These are phyloP conservation scores for Drosophila nasuta DNA, from an alignment of 1,140 invertebrate genomes.

Conservation along the genomic window DNA sequence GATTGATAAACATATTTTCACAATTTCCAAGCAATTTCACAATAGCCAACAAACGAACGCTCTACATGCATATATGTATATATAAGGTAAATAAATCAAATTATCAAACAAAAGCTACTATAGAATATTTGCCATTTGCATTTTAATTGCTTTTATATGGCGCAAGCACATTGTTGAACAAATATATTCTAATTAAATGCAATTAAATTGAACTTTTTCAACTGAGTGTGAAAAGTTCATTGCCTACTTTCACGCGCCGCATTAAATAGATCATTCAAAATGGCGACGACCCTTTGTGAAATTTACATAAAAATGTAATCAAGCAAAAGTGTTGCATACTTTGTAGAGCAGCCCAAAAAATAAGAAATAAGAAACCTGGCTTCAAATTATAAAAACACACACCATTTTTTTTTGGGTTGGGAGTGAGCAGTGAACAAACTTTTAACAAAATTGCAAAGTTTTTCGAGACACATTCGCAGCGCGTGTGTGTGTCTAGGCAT, in stretches of 20 bases:
- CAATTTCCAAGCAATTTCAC: conserved; percentile 30
- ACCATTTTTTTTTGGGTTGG: neutral
- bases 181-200: conserved; percentile 25
- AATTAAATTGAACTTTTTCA: conserved; percentile 11
- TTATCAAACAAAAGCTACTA: conserved; percentile 1
- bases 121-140: conserved; percentile 31
- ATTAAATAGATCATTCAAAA: conserved; percentile 34
- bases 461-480: neutral
- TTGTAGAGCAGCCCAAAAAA: conserved; percentile 16
- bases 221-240: conserved; percentile 5
- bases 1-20: conserved; percentile 39
- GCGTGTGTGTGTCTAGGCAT: neutral
- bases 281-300: conserved; percentile 22
- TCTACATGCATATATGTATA: neutral
- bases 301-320: conserved; percentile 44
- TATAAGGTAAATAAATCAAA: conserved; percentile 9
- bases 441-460: conserved; percentile 40
- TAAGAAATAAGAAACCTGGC: neutral
- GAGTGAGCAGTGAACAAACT: conserved; percentile 18
- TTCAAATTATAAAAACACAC: conserved; percentile 20
- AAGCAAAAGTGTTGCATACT: conserved; percentile 35
- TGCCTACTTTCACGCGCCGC: conserved; percentile 9
- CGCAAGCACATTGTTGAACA: conserved; percentile 5
- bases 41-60: neutral
- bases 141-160: conserved; percentile 29